Evolutionary conservation across 2,113 vertebrate species (phyloP), one percentile per base, ranked within the genome.

Genomic region (Pungitius pungitius): DNA sequence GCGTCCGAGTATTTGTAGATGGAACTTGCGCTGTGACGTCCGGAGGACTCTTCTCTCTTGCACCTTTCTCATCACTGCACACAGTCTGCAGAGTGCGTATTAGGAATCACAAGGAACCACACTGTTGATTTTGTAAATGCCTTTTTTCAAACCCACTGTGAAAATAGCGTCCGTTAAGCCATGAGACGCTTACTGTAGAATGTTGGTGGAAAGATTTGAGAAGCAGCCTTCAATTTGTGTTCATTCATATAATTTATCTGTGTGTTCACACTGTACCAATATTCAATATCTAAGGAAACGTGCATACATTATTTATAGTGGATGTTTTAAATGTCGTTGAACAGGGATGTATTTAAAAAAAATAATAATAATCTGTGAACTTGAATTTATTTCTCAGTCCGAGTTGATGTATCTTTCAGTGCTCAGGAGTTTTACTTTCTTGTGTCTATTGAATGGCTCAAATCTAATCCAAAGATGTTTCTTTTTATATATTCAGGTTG

Each of bases 101-200:
- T 80, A 52, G 13, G 22, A 57, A 78, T 24, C 2, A 70, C 35
- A 74, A 43, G 65, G 60, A 74, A 60, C 37, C 39, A 80, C 33
- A 63, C 47, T 72, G 73, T 77, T 78, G 72, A 79, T 80, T 80
- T 78, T 73, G 56, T 81, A 65, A 62, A 87, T 55, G 69, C 73
- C 79, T 88, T 81, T 88, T 81, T 85, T 73, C 24, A 76, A 83
- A 24, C 22, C 71, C 86, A 92, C 91, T 92, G 91, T 92, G 91
- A 90, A 42, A 24, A 11, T n/a, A 56, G 77, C 37, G 59, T 59
- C 14, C 82, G 82, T 84, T 78, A 37, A 78, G 62, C 58, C 63
- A 43, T 77, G 61, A 43, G 42, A 80, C 55, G 67, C 5, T 76
- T 45, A 67, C 70, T 76, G 75, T 79, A 58, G 58, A 66, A 57